Base-by-base conservation (phyloP, 2,113 vertebrate species). In the Sprattus sprattus region DNA sequence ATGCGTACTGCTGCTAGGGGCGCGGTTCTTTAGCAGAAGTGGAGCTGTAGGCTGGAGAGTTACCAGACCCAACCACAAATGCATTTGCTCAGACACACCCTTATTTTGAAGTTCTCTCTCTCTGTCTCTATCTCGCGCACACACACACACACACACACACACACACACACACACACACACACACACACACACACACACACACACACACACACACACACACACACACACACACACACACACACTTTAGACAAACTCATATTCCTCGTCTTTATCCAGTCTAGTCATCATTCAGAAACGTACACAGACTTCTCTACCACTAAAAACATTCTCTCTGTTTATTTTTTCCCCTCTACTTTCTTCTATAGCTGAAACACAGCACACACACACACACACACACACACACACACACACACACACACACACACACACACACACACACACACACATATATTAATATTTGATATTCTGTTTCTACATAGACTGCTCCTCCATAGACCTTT, bases 61-160 rank as follows among this genome's bases (percentile, higher is more conserved):
- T 32, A 44, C 28, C 71, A 78, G 71, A 78, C 11, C 15, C 71
- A 39, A 78, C 71, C 71, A 13, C 71, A 78, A 64, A 15, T 4
- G 6, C 71, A 60, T 71, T 28, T 25, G 11, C n/a, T 16, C 28
- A 32, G 71, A 32, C 71, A 78, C 71, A 78, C 71, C 71, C 71
- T 78, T 78, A 39, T 78, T 78, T 39, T 39, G 18, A 28, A 91
- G 16, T 5, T 60, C n/a, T 54, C 18, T 85, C 84, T 49, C 39
- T 52, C 71, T 80, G 6, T 18, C 11, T 84, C 25, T 71, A 10
- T 54, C 4, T 71, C 54, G 22, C 54, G 22, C 39, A 39, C 57
- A n/a, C 3, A 6, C 57, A n/a, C 57, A n/a, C 57, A n/a, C 57
- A n/a, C 20, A 16, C 71, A 44, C 71, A 16, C 71, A 44, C 71